These are phyloP conservation scores for Drosophila cognata DNA, from an alignment of 2,888 invertebrate species.

Conservation along the genomic window DNA sequence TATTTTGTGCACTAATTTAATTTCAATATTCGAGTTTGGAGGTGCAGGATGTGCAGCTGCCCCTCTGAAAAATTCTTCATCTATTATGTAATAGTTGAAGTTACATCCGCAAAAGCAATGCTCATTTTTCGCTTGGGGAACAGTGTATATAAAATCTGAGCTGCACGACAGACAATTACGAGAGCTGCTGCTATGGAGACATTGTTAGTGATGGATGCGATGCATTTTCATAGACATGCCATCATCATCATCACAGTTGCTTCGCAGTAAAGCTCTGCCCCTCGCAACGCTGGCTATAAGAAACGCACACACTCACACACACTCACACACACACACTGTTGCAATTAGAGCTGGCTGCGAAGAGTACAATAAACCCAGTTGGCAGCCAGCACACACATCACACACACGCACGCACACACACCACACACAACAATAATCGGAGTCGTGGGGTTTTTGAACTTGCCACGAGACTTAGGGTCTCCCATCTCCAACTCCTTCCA, in stretches of 20 bases:
- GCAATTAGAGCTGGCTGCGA: conserved; percentile 67
- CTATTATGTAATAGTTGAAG: background rate
- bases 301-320: conserved; percentile 30
- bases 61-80: background rate
- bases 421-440: conserved; percentile 33
- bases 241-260: conserved; percentile 44
- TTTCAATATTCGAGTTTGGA: too few species aligned
- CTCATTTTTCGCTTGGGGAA: background rate
- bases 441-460: conserved; percentile 74
- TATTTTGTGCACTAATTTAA: background rate
- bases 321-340: conserved; percentile 25
- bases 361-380: conserved; percentile 78
- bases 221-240: conserved; percentile 76
- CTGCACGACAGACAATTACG: conserved; percentile 70
- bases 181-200: conserved; percentile 69
- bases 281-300: conserved; percentile 32
- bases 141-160: conserved; percentile 36
- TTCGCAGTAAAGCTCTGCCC: conserved; percentile 19
- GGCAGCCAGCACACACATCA: conserved; percentile 32
- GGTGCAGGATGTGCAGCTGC: background rate
- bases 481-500: conserved; percentile 5
- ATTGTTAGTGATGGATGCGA: conserved; percentile 69
- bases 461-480: conserved; percentile 56
- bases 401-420: conserved; percentile 11
- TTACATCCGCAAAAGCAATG: background rate